Evolutionary conservation across 2,888 invertebrate species (phyloP).

Genomic region (Bimastos eiseni): DNA sequence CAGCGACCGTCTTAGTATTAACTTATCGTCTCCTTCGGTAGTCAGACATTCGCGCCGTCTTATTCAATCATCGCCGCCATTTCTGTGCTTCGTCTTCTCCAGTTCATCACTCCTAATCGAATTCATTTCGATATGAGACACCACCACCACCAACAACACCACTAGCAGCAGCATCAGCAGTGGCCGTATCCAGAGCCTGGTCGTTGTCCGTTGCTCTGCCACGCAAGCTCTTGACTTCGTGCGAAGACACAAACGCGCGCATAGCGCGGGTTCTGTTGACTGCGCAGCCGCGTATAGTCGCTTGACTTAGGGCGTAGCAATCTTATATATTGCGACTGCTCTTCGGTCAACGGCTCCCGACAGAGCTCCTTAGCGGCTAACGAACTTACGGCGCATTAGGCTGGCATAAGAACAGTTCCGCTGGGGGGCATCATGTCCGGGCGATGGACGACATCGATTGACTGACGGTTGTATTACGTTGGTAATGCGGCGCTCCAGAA

Average conservation of each 20-base stretch:
- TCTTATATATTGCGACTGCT: not conserved
- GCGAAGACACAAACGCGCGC: not conserved
- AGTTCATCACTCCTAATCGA: conserved; percentile 13
- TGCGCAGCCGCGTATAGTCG: not conserved
- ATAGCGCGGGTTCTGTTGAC: not conserved
- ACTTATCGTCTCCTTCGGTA: conserved; percentile 4
- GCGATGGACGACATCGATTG: not conserved
- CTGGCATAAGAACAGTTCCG: not conserved
- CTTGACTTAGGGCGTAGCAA: not conserved
- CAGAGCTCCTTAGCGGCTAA: not conserved
- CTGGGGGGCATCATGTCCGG: not conserved
- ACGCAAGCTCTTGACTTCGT: not conserved
- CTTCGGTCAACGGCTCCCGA: not conserved
- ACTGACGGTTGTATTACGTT: not conserved
- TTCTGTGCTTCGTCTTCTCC: not conserved
- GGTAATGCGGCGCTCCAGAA: not conserved
- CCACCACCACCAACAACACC: too few relatives aligned
- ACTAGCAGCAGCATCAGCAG: not conserved
- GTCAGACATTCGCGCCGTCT: not conserved
- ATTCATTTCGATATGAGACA: not conserved
- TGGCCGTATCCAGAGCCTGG: not conserved
- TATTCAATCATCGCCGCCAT: conserved; percentile 13
- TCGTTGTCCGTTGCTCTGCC: not conserved
- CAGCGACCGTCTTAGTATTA: not conserved
- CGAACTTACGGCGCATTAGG: conserved; percentile 7